Base-by-base conservation (phyloP, 2,797 vertebrate species). In the Pseudochaenichthys georgianus region DNA sequence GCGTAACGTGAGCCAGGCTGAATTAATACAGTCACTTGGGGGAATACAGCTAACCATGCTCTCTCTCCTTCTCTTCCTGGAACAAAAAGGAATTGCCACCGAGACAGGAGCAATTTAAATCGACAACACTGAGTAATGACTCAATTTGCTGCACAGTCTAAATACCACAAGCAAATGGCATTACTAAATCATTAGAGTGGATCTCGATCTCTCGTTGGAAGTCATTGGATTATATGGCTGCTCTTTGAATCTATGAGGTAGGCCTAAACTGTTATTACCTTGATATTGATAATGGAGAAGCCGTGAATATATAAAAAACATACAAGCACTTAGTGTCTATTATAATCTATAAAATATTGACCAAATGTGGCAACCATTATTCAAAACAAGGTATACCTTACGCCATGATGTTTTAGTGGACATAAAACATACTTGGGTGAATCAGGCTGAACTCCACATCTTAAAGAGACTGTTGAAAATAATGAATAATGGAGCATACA, bases 101-200 rank as follows among this genome's bases (percentile, higher is more conserved):
- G 83, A 92, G 91, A 92, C 89, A 88, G 75, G 84, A 89, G 90
- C 90, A 90, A 93, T 93, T 93, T 90, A 86, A 92, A 93, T 90
- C 87, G 88, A 93, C 91, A 92, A 89, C 89, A 81, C 89, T 91
- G 93, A 93, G 89, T 92, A 94, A 92, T 93, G 90, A 91, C 90
- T 93, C 90, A 92, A 92, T 93, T 93, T 93, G 87, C 87, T 31
- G 78, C 89, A 87, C 83, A 89, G 89, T 89, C 91, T 89, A 93
- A 90, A 92, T 89, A 93, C 87, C 85, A 92, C 88, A 88, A 89
- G 90, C 86, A 90, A 91, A 91, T 87, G 84, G 91, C 87, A 89
- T 92, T 92, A 90, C 90, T 91, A 90, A 92, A 93, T 92, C 89
- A 93, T 90, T 86, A 86, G 85, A 88, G 87, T 81, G 83, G 83